Evolutionary conservation across 23 tunicate genomes (phyloP).

Genomic region (Trididemnum clinides): DNA sequence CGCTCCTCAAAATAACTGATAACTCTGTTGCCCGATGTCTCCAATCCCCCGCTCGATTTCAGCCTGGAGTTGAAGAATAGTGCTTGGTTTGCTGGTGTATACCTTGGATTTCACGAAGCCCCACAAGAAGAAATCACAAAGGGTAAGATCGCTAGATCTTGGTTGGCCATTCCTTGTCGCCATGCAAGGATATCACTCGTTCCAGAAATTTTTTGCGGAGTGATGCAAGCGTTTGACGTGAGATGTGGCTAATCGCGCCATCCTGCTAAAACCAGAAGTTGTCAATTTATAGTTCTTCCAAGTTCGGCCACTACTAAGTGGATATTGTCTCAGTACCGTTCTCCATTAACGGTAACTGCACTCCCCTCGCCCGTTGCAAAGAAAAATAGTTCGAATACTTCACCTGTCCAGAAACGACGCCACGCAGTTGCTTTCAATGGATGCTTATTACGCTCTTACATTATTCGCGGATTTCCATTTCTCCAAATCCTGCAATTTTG

Average conservation of each 20-base stretch:
- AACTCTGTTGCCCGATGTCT: background rate
- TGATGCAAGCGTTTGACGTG: too few species aligned
- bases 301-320: background rate
- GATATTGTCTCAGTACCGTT: background rate
- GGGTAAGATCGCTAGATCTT: background rate
- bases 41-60: background rate
- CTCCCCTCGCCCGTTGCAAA: background rate
- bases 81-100: background rate
- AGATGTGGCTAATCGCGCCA: too few species aligned
- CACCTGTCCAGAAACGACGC: too few species aligned
- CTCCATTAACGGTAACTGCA: too few species aligned
- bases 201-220: too few species aligned
- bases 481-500: background rate
- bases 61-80: background rate
- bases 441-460: background rate
- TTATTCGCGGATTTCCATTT: background rate
- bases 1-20: background rate
- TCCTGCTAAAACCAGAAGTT: too few species aligned
- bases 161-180: background rate
- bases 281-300: too few species aligned
- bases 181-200: too few species aligned
- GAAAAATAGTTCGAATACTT: background rate
- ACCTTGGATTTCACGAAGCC: too few species aligned
- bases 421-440: background rate
- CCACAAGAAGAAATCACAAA: background rate